Base-by-base conservation (phyloP, 2,888 invertebrate genomes). In the Caenorhabditis japonica region DNA sequence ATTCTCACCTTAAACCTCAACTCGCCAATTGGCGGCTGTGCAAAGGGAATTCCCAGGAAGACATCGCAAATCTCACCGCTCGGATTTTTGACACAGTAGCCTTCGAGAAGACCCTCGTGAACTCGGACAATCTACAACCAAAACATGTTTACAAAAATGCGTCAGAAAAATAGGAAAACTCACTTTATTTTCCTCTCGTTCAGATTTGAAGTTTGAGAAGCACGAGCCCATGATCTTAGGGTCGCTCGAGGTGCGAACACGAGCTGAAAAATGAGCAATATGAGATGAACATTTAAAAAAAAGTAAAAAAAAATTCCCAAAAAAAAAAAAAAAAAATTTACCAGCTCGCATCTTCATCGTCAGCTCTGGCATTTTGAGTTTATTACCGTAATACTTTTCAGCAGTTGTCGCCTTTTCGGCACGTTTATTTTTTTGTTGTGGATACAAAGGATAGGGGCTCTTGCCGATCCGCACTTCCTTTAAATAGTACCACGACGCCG, bases 11-110 rank as follows among this genome's bases (percentile, higher is more conserved):
- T 49, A 55, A 81, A 81, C 33, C 81, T 68, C n/a, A 76, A 71
- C 30, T 71, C 60, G 7, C 76, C 79, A 0, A 76, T 34, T 1
- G 81, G 81, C 15, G 81, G 79, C 17, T 75, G 58, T 0, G 81
- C 81, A 36, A 73, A 81, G 10, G 81, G 81, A 13, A 81, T 72
- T 38, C 81, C 81, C 8, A 74, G 68, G 47, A 76, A 81, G 41
- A 69, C 73, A 30, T 79, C 76, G 39, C 74, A 76, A 4, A 56
- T 41, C 13, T 58, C 46, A n/a, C 76, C 76, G 17, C 58, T 36
- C 17, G 46, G 43, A 3, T 55, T 62, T 15, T 51, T 47, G 10
- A 68, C 51, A 7, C 34, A 34, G 43, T 34, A 47, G n/a, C 74
- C 68, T 59, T 74, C 74, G n/a, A 74, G 55, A 13, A 74, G 46